Evolutionary conservation across 1,140 invertebrate genomes (phyloP), one percentile per base, ranked within the genome.

Genomic region (Drosophila baimaii): DNA sequence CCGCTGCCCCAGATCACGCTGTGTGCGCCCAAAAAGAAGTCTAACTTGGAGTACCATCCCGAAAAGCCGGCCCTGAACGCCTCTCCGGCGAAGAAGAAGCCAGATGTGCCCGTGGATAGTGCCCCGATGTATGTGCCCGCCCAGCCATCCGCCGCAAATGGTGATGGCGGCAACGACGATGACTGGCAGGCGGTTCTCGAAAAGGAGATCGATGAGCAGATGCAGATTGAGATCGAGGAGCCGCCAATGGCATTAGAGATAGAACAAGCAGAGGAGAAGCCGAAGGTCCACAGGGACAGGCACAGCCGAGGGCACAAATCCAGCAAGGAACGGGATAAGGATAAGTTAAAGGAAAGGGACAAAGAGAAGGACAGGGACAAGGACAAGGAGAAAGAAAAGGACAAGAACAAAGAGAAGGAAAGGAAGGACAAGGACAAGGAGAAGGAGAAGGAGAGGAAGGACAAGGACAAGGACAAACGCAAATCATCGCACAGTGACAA

Each of bases 91-190:
- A 83, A 88, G 13, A 82, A 81, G 23, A 57, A 49, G 5, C 19
- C 35, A 8, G 66, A 64, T 39, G 62, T 49, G n/a, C 13, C 51
- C 3, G 33, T 61, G 17, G 62, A 51, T 7, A 75, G 55, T 52
- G 89, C 89, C 17, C 93, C 93, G 17, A 92, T 90, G 37, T 93
- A 93, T 71, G 93, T 93, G 56, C 93, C 93, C 27, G 73, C 39
- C 1, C 31, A 70, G 31, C 64, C 54, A 3, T 23, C 43, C 5
- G 37, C 19, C 10, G 13, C 37, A 13, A 88, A 83, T 63, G 83
- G 63, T 2, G 49, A 12, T 3, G 27, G 9, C 0, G 33, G 7
- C 23, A 17, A 25, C 9, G 55, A 37, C 12, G 71, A 35, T 9
- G 61, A 80, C 12, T 72, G 71, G 71, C 39, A 69, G 31, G 44